Evolutionary conservation across 2,113 vertebrate species (phyloP), one percentile per base, ranked within the genome.

Genomic region (Phylloscopus whistleri): DNA sequence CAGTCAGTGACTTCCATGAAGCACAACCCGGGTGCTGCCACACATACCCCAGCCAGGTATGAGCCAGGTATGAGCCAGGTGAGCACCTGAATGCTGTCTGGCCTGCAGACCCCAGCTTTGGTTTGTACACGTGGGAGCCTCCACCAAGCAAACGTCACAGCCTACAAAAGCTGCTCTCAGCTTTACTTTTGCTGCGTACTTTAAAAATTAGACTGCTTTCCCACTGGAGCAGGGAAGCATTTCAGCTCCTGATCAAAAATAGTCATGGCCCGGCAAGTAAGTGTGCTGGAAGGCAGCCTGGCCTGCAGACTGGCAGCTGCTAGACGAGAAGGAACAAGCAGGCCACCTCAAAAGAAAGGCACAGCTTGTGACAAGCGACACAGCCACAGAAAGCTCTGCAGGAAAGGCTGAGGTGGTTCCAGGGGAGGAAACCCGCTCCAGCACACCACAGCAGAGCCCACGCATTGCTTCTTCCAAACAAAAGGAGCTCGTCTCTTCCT

Each of bases 31-130:
- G 16, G 24, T 8, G 12, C 75, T 55, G 33, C 55, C 33, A 21
- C 1, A 19, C 22, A 16, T 6, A 7, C 26, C 26, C 48, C 0
- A n/a, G n/a, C n/a, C n/a, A n/a, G n/a, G n/a, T n/a, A n/a, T n/a
- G n/a, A n/a, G n/a, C n/a, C n/a, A n/a, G n/a, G n/a, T n/a, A n/a
- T n/a, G n/a, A 44, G 70, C 35, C 70, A 44, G 52, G 24, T 20
- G 44, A 44, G n/a, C 43, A 52, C 9, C 17, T 30, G 28, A 59
- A 48, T 44, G 9, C 10, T 12, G 58, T 3, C 59, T 33, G 51
- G 16, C 30, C 46, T 74, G 60, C 46, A 78, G 60, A 72, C 14
- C 58, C 62, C 70, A 72, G 28, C 60, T 66, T 46, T 17, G 26
- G 13, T 81, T 60, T 35, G 52, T 6, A 39, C 2, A 20, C 14